These are phyloP conservation scores for Hydraecia micacea DNA, from an alignment of 2,888 invertebrate genomes.

Conservation along the genomic window DNA sequence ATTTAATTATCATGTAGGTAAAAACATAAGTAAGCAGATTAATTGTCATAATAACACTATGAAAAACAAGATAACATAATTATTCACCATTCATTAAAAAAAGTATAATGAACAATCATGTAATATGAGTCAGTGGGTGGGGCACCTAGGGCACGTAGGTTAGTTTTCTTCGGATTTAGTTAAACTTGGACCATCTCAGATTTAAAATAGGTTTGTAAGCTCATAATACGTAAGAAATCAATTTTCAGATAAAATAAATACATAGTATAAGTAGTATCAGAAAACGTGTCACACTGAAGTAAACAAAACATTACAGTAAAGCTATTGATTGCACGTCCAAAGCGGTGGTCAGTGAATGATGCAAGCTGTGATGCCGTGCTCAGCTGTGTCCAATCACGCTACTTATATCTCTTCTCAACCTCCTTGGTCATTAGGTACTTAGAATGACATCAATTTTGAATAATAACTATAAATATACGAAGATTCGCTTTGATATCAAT, in stretches of 20 bases:
- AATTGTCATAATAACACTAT: not conserved
- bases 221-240: slow-evolving; percentile 50
- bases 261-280: slow-evolving; percentile 44
- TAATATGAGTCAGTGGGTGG: not conserved
- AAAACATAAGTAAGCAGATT: not conserved
- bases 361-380: slow-evolving; percentile 78
- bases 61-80: slow-evolving; percentile 1
- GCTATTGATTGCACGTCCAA: slow-evolving; percentile 74
- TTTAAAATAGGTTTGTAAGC: slow-evolving; percentile 1
- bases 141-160: not conserved
- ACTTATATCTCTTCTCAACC: slow-evolving; percentile 47
- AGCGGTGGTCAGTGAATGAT: slow-evolving; percentile 79
- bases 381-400: slow-evolving; percentile 70
- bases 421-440: slow-evolving; percentile 11
- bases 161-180: not conserved
- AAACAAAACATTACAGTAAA: slow-evolving; percentile 65
- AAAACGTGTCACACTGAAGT: slow-evolving; percentile 65
- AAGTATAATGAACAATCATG: not conserved
- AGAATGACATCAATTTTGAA: slow-evolving; percentile 26
- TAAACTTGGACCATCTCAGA: not conserved
- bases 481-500: slow-evolving; percentile 9
- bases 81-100: not conserved
- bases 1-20: not conserved
- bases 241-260: slow-evolving; percentile 48
- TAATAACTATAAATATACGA: slow-evolving; percentile 4